Evolutionary conservation across 2,888 invertebrate genomes (phyloP).

Genomic region (Celastrina argiolus): DNA sequence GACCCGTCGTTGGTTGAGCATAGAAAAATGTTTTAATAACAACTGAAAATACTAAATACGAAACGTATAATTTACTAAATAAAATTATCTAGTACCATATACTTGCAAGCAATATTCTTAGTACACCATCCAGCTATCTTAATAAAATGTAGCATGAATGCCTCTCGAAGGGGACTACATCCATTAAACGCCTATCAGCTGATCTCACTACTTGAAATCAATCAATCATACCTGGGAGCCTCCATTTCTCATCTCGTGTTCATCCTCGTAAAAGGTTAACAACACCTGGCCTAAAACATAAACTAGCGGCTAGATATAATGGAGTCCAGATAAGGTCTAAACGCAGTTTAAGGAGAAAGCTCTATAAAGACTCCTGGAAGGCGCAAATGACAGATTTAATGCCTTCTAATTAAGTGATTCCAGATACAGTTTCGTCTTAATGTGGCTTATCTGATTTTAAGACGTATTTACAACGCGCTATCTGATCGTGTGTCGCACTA

Average conservation of each 20-base stretch:
- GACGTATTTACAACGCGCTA: conserved; percentile 50
- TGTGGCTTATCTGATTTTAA: conserved; percentile 59
- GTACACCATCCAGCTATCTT: not conserved
- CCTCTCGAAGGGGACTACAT: not conserved
- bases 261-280: conserved; percentile 23
- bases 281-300: conserved; percentile 42
- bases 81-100: not conserved
- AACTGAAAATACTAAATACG: too few species aligned
- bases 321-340: conserved; percentile 60
- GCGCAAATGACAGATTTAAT: conserved; percentile 70
- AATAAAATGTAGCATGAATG: not conserved
- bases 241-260: conserved; percentile 30
- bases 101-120: not conserved
- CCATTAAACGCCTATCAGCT: conserved; percentile 7
- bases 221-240: conserved; percentile 25
- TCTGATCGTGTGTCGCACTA: conserved; percentile 34
- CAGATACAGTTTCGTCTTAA: conserved; percentile 49
- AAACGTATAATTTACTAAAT: too few species aligned
- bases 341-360: conserved; percentile 57
- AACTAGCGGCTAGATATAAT: conserved; percentile 67
- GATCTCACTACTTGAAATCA: conserved; percentile 22
- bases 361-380: conserved; percentile 51
- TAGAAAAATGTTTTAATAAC: too few species aligned
- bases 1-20: too few species aligned
- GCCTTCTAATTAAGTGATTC: conserved; percentile 68